Base-by-base conservation (phyloP, 2,113 vertebrate species). In the Beaufortia kweichowensis region DNA sequence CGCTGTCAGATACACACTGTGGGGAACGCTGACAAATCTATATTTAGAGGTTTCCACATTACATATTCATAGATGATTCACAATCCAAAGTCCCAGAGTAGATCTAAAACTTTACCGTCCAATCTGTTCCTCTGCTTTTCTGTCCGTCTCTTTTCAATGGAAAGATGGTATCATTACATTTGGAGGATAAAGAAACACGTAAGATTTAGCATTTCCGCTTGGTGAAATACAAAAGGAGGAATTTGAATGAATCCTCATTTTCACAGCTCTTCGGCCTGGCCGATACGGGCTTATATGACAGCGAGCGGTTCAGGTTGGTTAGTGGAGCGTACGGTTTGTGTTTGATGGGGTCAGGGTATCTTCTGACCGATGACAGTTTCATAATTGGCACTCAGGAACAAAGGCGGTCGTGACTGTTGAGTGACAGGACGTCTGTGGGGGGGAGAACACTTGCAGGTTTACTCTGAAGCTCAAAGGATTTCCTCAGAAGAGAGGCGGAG, bases 1-100 rank as follows among this genome's bases (percentile, higher is more conserved):
- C 31, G 60, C 75, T 57, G 75, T 76, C 77, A 69, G 84, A 79
- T 46, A 72, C 29, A 39, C 77, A 75, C 79, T 65, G 53, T 71
- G 67, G 82, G 76, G 67, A 80, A 59, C 10, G n/a, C 68, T 53
- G 43, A 56, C 64, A 65, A 71, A 76, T 72, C 82, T 85, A 82
- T 82, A 81, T 85, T 84, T 82, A 82, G 81, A 77, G 24, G 66
- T 28, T 53, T 35, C 62, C 39, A n/a, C 62, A 82, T 84, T 66
- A 84, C 65, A 81, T 79, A 82, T 84, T 81, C 84, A 81, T 72
- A 60, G 78, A 80, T 78, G 77, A 83, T 85, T 76, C 79, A 86
- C 65, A 72, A 77, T 59, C 78, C 71, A 65, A 79, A 71, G 68
- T 83, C 80, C 43, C 60, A 11, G 21, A 43, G 79, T 60, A 81